A percentile compares a stretch with the other conserved stretches of the same genome.
phyloP scores from a whole-genome alignment of 1,140 invertebrate species.

The Trichonephila clavata region DNA sequence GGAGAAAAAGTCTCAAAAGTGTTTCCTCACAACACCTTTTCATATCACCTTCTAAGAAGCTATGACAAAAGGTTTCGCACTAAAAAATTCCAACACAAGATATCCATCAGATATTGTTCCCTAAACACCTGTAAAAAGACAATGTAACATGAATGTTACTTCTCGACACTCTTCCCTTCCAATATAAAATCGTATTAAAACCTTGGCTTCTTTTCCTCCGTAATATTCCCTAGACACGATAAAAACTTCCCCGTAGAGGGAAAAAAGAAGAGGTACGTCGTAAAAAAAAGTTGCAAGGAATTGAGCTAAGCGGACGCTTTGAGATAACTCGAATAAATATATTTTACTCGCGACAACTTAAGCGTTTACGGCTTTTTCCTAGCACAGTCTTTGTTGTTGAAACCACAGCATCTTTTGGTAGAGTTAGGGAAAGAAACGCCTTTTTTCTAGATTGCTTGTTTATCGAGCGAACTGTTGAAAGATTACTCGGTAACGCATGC shows the following conservation, averaged over 20 bases:
- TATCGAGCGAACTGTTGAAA: slow-evolving; percentile 37
- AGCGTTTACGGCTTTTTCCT: slow-evolving; percentile 57
- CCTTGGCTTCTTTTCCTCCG: not conserved
- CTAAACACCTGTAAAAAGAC: not conserved
- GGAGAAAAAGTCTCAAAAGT: not conserved
- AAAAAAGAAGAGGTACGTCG: not conserved
- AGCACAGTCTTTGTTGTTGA: slow-evolving; percentile 12
- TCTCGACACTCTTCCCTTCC: slow-evolving; percentile 8
- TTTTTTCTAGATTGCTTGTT: slow-evolving; percentile 57
- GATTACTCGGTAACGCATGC: slow-evolving; percentile 18
- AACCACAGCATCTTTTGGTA: slow-evolving; percentile 32
- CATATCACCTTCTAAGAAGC: not conserved
- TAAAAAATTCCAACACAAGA: slow-evolving; percentile 15
- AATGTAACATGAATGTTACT: not conserved
- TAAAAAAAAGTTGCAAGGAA: not conserved
- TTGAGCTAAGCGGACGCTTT: not conserved
- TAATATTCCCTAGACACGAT: slow-evolving; percentile 1
- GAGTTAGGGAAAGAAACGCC: not conserved
- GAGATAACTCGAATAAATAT: slow-evolving; percentile 70
- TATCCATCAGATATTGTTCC: slow-evolving; percentile 3
- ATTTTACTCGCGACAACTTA: slow-evolving; percentile 70
- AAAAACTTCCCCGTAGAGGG: slow-evolving; percentile 34
- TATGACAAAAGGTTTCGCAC: not conserved
- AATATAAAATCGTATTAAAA: slow-evolving; percentile 38
- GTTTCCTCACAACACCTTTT: not conserved